Evolutionary conservation across 2,113 vertebrate genomes (phyloP).

Genomic region (Zosterops borbonicus): DNA sequence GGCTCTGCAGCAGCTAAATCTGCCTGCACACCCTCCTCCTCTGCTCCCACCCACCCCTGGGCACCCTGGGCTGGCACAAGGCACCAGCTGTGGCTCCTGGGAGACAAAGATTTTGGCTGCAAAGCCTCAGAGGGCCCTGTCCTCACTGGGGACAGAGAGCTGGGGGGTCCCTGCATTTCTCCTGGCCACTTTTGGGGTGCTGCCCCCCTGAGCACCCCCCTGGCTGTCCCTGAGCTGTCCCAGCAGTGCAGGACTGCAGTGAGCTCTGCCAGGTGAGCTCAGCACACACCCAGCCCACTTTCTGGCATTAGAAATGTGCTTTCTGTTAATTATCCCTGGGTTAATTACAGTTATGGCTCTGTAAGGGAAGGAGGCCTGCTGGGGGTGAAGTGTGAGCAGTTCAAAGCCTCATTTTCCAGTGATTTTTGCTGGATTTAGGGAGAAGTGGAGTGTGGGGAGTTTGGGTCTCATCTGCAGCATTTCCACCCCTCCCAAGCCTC

Average conservation of each 20-base stretch:
- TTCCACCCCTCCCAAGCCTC: neutral
- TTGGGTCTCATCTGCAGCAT: neutral
- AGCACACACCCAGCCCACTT: neutral
- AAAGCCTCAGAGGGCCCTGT: accelerated
- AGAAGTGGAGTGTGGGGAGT: neutral
- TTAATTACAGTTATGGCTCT: neutral
- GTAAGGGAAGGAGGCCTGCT: slow-evolving; percentile 5
- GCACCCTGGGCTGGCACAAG: accelerated
- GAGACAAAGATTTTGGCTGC: neutral
- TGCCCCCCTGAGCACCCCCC: neutral
- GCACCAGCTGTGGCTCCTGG: accelerated
- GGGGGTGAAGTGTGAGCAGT: neutral
- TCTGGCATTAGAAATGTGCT: neutral
- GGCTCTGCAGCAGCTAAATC: neutral
- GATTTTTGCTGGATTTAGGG: neutral
- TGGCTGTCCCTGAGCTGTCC: neutral
- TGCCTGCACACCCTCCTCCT: neutral
- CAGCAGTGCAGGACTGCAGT: too few species aligned
- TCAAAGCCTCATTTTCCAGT: neutral
- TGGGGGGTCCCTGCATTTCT: neutral
- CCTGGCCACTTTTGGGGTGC: neutral
- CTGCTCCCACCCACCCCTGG: neutral
- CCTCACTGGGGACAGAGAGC: neutral
- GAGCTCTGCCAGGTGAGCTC: neutral
- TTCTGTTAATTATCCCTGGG: slow-evolving; percentile 43